phyloP scores from a whole-genome alignment of 1,140 invertebrate genomes.

The Aphis gossypii region DNA sequence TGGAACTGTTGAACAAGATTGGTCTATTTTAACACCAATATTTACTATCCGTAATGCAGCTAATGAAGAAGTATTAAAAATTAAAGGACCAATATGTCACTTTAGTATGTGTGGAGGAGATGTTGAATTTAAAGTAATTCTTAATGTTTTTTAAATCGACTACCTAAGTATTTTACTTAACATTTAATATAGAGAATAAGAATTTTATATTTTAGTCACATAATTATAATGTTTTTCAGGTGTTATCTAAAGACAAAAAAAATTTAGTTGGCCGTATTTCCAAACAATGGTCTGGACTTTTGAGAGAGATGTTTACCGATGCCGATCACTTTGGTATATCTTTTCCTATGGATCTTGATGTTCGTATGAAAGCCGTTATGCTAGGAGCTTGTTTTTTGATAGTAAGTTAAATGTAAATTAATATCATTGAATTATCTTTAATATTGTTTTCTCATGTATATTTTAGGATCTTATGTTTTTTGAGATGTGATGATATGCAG shows the following conservation, averaged over 20 bases:
- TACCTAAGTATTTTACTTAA: background rate
- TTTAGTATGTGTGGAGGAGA: slow-evolving; percentile 82
- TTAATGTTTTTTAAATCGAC: background rate
- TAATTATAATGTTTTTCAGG: slow-evolving; percentile 64
- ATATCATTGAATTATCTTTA: background rate
- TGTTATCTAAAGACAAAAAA: slow-evolving; percentile 72
- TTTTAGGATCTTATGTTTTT: slow-evolving; percentile 48
- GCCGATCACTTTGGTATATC: slow-evolving; percentile 80
- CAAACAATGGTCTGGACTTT: slow-evolving; percentile 78
- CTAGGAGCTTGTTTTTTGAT: slow-evolving; percentile 77
- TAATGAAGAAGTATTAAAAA: slow-evolving; percentile 78
- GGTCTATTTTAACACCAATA: slow-evolving; percentile 79
- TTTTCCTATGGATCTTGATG: slow-evolving; percentile 82
- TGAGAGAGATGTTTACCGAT: slow-evolving; percentile 77
- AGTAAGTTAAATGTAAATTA: slow-evolving; percentile 66
- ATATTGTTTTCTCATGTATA: background rate
- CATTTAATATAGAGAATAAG: too few species aligned
- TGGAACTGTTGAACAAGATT: slow-evolving; percentile 84
- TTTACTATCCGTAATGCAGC: slow-evolving; percentile 81
- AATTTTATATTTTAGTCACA: background rate
- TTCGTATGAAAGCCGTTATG: slow-evolving; percentile 81
- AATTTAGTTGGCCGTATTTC: slow-evolving; percentile 77
- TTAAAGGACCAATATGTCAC: slow-evolving; percentile 86
- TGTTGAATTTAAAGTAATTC: slow-evolving; percentile 72
- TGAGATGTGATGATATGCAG: slow-evolving; percentile 20